phyloP scores from a whole-genome alignment of 1,140 invertebrate species.

The Drosophila lini region DNA sequence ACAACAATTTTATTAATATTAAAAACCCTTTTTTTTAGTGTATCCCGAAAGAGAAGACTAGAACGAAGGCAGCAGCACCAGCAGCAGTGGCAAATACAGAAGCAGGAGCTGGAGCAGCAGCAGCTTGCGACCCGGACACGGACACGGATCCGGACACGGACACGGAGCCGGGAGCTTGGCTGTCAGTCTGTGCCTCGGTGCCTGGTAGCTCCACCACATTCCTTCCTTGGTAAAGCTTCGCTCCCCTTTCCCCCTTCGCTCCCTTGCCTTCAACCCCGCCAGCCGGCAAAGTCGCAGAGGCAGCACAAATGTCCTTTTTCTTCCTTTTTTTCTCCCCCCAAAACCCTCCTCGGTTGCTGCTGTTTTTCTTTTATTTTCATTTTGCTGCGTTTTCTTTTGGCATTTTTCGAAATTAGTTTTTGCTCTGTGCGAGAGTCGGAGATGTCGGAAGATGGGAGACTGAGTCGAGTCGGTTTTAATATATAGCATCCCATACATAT shows the following conservation, averaged over 20 bases:
- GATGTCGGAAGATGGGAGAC: constrained; percentile 49
- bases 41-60: constrained; percentile 23
- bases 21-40: neutral
- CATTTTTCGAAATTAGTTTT: constrained; percentile 84
- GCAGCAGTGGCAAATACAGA: constrained; percentile 16
- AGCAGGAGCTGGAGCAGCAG: constrained; percentile 42
- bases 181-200: constrained; percentile 66
- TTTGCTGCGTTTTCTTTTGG: constrained; percentile 83
- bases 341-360: constrained; percentile 19
- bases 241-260: neutral
- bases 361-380: constrained; percentile 76
- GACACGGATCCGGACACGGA: constrained; percentile 33
- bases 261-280: neutral
- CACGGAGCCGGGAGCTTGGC: constrained; percentile 41
- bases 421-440: constrained; percentile 71
- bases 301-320: constrained; percentile 81
- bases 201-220: constrained; percentile 45
- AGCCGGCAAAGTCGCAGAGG: constrained; percentile 52
- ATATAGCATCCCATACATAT: constrained; percentile 84
- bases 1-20: neutral
- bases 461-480: constrained; percentile 80
- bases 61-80: constrained; percentile 26
- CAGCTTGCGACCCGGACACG: constrained; percentile 59
- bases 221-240: constrained; percentile 16
- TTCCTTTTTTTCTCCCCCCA: constrained; percentile 15